Conservation (phyloP, 1,140 invertebrate genomes). For the Cyphomyrmex costatus region DNA sequence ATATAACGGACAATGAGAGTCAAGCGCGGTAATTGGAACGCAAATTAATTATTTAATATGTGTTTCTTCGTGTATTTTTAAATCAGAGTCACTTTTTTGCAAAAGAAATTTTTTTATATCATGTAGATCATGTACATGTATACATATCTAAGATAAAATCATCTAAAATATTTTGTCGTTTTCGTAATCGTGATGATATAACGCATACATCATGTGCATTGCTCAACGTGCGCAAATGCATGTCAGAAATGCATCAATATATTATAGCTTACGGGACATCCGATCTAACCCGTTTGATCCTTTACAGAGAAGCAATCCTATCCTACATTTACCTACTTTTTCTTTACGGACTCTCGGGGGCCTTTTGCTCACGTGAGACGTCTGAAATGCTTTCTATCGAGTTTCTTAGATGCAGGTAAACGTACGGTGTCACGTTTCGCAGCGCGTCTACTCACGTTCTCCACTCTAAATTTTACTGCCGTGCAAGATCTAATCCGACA, state of each 20-base stretch:
- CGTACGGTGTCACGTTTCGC: conserved; percentile 61
- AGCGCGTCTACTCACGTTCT: conserved; percentile 42
- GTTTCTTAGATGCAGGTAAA: conserved; percentile 54
- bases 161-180: background rate
- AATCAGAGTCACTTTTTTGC: background rate
- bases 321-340: conserved; percentile 31
- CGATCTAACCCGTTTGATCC: conserved; percentile 58
- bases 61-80: background rate
- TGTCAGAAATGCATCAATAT: conserved; percentile 5
- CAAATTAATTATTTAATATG: too few species aligned
- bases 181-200: background rate
- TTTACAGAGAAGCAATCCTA: background rate
- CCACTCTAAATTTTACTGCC: conserved; percentile 56
- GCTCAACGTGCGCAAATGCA: background rate
- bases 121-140: too few species aligned
- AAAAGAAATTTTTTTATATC: background rate
- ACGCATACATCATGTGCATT: background rate
- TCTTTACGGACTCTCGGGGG: background rate
- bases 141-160: background rate
- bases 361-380: conserved; percentile 41
- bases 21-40: too few species aligned
- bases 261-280: conserved; percentile 28
- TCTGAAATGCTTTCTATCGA: conserved; percentile 64
- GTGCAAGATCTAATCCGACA: conserved; percentile 59
- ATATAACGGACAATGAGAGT: too few species aligned